phyloP scores from a whole-genome alignment of 2,888 invertebrate genomes.

The Plebejus argus region DNA sequence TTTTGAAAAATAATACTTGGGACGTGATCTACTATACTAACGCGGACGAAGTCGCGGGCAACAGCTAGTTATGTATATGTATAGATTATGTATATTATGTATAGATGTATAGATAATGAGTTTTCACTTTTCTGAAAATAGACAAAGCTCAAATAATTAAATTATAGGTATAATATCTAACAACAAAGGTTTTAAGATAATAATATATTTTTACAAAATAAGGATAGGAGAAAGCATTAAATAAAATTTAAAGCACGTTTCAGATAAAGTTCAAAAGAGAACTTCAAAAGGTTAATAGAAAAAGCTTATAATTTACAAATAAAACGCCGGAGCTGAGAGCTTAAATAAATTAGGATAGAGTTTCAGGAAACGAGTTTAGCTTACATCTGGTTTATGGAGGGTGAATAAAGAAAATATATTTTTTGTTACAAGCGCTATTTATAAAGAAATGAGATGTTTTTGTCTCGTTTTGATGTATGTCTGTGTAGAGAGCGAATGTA shows the following conservation, averaged over 20 bases:
- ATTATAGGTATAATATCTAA: not conserved
- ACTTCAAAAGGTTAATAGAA: conserved; percentile 32
- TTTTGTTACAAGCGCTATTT: conserved; percentile 21
- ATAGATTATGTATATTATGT: no score
- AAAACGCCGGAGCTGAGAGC: conserved; percentile 28
- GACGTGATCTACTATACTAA: no score
- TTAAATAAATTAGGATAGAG: conserved; percentile 34
- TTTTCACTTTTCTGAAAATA: no score
- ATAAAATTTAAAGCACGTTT: conserved; percentile 21
- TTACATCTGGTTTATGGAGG: conserved; percentile 24
- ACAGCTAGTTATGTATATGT: no score
- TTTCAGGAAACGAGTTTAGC: conserved; percentile 23
- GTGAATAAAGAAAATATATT: conserved; percentile 26
- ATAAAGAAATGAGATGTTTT: conserved; percentile 12
- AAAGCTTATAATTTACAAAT: conserved; percentile 33
- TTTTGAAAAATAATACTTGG: no score
- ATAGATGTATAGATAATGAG: no score
- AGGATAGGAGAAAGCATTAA: not conserved
- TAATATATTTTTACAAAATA: not conserved
- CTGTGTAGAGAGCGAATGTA: not conserved
- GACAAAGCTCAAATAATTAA: no score
- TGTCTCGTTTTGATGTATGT: not conserved
- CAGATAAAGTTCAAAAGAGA: conserved; percentile 8
- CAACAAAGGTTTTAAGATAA: not conserved
- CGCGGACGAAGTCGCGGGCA: no score